Evolutionary conservation across 1,140 invertebrate genomes (phyloP).

Genomic region (Drosophila watanabei): DNA sequence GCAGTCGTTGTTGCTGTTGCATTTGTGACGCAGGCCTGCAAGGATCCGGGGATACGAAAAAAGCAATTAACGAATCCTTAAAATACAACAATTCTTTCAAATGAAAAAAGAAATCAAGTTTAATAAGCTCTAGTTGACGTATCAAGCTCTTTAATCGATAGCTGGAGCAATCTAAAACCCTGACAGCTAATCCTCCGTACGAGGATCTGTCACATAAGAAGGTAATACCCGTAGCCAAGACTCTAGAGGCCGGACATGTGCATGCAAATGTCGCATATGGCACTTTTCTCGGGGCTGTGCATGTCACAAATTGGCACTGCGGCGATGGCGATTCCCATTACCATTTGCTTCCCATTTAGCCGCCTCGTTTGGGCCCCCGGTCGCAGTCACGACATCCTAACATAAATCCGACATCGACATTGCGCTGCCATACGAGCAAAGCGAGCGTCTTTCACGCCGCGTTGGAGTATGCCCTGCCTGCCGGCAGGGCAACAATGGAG

Average conservation of each 20-base stretch:
- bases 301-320: slow-evolving; percentile 77
- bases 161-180: not conserved
- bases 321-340: slow-evolving; percentile 46
- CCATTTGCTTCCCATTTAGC: slow-evolving; percentile 41
- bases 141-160: not conserved
- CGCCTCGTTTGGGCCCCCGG: slow-evolving; percentile 31
- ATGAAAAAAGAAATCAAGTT: too few relatives aligned
- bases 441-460: slow-evolving; percentile 21
- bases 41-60: not conserved
- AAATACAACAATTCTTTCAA: not conserved
- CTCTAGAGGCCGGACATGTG: slow-evolving; percentile 9
- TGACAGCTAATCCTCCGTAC: not conserved
- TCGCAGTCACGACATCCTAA: slow-evolving; percentile 70
- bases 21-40: slow-evolving; percentile 87
- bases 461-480: slow-evolving; percentile 28
- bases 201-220: slow-evolving; percentile 6
- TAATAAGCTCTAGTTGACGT: too few relatives aligned
- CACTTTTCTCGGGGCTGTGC: slow-evolving; percentile 55
- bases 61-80: not conserved
- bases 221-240: not conserved
- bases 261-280: slow-evolving; percentile 35
- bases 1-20: slow-evolving; percentile 86
- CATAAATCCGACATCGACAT: slow-evolving; percentile 68
- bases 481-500: slow-evolving; percentile 33
- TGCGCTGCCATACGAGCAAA: slow-evolving; percentile 32